These are phyloP conservation scores for Pongo pygmaeus DNA, from an alignment of 2,113 vertebrate genomes.

Conservation along the genomic window DNA sequence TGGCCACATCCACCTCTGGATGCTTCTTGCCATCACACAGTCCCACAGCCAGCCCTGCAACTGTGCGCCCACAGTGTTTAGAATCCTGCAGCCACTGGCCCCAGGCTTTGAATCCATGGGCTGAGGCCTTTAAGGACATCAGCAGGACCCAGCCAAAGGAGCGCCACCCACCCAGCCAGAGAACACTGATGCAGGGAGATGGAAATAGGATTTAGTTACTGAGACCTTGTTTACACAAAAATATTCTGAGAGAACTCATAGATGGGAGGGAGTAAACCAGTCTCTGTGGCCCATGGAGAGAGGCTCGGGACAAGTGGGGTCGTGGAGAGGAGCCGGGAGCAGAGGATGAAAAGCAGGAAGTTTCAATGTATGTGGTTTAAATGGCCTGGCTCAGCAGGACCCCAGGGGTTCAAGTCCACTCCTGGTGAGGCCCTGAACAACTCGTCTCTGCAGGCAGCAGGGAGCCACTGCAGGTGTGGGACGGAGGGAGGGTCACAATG, in stretches of 20 bases:
- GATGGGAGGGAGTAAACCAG: background rate
- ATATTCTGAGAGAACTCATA: background rate
- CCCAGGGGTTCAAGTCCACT: background rate
- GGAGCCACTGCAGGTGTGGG: background rate
- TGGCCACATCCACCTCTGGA: rapidly evolving
- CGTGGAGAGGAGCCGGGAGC: background rate
- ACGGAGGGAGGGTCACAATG: background rate
- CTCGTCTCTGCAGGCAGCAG: background rate
- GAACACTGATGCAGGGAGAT: background rate
- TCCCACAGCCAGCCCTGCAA: background rate
- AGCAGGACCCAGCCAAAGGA: background rate
- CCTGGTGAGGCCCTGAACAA: no score
- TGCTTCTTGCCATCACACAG: background rate
- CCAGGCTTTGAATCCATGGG: background rate
- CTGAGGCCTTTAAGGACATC: background rate
- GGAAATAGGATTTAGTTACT: background rate
- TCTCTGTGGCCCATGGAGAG: background rate
- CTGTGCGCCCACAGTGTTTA: background rate
- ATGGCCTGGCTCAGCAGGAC: background rate
- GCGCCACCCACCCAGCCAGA: background rate
- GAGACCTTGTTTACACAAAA: background rate
- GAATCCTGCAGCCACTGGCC: background rate
- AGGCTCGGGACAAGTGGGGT: background rate
- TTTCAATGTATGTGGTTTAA: background rate
- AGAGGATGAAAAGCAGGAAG: background rate